phyloP scores from a whole-genome alignment of 2,113 vertebrate genomes.

The Takifugu bimaculatus region DNA sequence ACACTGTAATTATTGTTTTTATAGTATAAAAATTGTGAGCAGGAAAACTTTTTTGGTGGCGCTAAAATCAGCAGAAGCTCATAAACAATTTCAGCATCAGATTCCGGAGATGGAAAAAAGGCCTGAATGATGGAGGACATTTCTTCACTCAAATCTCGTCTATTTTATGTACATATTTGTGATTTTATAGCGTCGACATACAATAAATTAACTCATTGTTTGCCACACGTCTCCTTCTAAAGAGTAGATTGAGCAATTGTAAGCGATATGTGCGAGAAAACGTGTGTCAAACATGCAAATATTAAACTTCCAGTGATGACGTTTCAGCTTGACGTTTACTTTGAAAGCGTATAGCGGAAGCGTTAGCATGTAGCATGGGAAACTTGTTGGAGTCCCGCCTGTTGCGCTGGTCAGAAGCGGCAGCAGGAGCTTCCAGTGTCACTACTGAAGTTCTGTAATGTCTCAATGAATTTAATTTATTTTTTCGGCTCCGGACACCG shows the following conservation, averaged over 20 bases:
- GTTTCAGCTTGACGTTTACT: conserved; percentile 9
- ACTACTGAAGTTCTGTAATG: neutral
- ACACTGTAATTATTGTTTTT: neutral
- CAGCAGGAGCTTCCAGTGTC: neutral
- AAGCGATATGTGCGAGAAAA: too few relatives aligned
- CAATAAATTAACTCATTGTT: too few relatives aligned
- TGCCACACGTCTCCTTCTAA: too few relatives aligned
- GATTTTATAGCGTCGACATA: too few relatives aligned
- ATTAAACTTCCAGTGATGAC: neutral
- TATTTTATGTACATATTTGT: too few relatives aligned
- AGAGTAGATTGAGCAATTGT: too few relatives aligned
- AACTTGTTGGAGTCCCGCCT: conserved; percentile 7
- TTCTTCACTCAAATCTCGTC: too few relatives aligned
- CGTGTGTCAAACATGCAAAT: neutral
- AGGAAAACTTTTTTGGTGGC: neutral
- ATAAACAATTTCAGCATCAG: neutral
- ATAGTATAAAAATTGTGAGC: neutral
- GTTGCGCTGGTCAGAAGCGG: neutral
- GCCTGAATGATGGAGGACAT: too few relatives aligned
- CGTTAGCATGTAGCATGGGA: accelerated
- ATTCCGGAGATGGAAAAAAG: neutral
- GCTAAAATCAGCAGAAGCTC: neutral
- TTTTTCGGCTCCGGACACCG: neutral
- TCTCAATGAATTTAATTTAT: too few relatives aligned
- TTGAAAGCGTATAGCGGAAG: conserved; percentile 12